phyloP scores from a whole-genome alignment of 2,797 vertebrate species.

The Pteropus rufus region DNA sequence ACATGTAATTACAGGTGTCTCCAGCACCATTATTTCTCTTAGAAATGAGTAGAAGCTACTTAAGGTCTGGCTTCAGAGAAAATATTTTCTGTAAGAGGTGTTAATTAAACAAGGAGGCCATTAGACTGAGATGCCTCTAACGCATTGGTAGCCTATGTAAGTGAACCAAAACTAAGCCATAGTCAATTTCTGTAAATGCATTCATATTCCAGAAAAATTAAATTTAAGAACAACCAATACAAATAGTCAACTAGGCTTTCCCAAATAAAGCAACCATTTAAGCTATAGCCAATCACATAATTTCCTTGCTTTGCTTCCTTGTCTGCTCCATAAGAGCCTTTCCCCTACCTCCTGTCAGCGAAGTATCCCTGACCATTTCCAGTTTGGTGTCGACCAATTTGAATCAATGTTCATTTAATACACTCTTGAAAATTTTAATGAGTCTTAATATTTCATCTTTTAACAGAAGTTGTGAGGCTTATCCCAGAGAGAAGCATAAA shows the following conservation, averaged over 20 bases:
- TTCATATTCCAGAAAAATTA: neutral
- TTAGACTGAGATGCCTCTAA: neutral
- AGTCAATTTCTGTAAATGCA: neutral
- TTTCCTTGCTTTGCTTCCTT: neutral
- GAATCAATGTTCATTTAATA: neutral
- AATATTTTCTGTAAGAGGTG: neutral
- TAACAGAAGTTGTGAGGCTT: neutral
- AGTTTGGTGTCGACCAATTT: neutral
- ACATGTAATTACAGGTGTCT: neutral
- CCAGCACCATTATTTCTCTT: neutral
- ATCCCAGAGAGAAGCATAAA: neutral
- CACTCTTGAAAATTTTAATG: neutral
- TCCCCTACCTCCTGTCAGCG: neutral
- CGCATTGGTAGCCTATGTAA: neutral
- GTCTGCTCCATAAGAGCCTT: neutral
- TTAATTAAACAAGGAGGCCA: neutral
- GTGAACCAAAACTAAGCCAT: neutral
- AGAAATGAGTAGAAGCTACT: neutral
- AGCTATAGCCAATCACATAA: neutral
- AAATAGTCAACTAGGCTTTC: neutral
- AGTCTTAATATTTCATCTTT: neutral
- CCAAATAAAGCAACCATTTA: neutral
- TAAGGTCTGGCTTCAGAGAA: neutral
- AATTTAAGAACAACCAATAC: neutral
- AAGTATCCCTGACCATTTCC: neutral